Conservation (phyloP, 2,113 vertebrate species). For the Bettongia penicillata region DNA sequence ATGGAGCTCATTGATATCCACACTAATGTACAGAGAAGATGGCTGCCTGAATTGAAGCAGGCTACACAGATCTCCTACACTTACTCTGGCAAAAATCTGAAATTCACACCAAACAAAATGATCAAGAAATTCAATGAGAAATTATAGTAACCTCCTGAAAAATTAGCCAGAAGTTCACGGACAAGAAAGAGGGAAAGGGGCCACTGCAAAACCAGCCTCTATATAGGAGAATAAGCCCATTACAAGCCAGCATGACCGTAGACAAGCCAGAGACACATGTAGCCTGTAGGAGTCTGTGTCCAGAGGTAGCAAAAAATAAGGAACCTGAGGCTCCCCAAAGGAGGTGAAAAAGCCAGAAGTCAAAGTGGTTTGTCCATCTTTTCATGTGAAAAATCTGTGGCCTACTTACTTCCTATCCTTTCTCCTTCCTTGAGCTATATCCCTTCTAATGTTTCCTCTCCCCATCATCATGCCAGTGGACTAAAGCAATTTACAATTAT, state of each 20-base stretch:
- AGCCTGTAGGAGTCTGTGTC: background rate
- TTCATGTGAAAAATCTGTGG: background rate
- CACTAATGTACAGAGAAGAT: background rate
- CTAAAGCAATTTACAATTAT: conserved; percentile 8
- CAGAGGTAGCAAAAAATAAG: background rate
- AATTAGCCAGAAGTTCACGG: background rate
- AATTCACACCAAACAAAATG: background rate
- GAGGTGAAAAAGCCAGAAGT: background rate
- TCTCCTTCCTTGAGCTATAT: background rate
- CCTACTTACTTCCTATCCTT: background rate
- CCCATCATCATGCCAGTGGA: background rate
- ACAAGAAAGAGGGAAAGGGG: background rate
- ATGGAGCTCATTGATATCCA: background rate
- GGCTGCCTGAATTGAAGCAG: background rate
- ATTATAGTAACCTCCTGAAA: background rate
- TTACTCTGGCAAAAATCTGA: background rate
- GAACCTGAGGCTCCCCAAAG: background rate
- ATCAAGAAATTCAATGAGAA: background rate
- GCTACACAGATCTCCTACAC: background rate
- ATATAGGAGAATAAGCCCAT: background rate
- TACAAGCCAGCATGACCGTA: background rate
- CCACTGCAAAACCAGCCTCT: background rate
- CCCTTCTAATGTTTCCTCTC: background rate
- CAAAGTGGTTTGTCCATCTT: background rate
- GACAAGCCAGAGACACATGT: background rate